Percentiles rank a stretch among this genome's conserved stretches.
phyloP scores from a whole-genome alignment of 2,888 invertebrate genomes.

The Nymphalis urticae region DNA sequence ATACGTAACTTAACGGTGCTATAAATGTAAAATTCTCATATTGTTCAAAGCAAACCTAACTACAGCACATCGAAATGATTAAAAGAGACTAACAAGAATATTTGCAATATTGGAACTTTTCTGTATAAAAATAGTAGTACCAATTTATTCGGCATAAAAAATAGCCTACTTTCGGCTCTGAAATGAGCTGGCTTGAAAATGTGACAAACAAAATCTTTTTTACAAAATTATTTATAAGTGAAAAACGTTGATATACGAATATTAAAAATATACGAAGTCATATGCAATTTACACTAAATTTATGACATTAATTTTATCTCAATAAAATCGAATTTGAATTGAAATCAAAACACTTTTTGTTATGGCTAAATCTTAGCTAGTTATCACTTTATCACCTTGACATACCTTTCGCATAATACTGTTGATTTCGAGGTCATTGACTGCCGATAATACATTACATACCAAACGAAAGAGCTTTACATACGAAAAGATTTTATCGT shows the following conservation, averaged over 20 bases:
- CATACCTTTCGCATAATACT: slow-evolving; percentile 65
- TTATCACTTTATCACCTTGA: slow-evolving; percentile 69
- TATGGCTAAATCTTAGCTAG: slow-evolving; percentile 52
- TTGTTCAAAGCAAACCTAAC: too few species aligned
- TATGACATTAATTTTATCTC: slow-evolving; percentile 11
- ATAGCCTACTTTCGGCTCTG: too few species aligned
- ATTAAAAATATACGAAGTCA: too few species aligned
- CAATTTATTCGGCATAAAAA: too few species aligned
- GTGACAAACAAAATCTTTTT: too few species aligned
- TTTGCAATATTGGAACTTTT: too few species aligned
- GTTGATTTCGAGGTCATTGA: slow-evolving; percentile 62
- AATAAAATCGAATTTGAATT: slow-evolving; percentile 13
- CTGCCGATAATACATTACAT: slow-evolving; percentile 55
- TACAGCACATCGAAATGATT: too few species aligned
- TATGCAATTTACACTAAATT: background rate
- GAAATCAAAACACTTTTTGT: slow-evolving; percentile 29
- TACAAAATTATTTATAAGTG: too few species aligned
- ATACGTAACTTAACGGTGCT: background rate
- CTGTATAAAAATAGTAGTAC: too few species aligned
- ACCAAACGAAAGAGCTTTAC: slow-evolving; percentile 25
- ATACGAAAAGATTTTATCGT: slow-evolving; percentile 29
- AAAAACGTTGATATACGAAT: background rate
- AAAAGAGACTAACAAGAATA: too few species aligned
- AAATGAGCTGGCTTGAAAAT: too few species aligned
- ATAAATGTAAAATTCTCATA: background rate